Conservation (phyloP, 2,797 vertebrate genomes). For the Cheirogaleus major region DNA sequence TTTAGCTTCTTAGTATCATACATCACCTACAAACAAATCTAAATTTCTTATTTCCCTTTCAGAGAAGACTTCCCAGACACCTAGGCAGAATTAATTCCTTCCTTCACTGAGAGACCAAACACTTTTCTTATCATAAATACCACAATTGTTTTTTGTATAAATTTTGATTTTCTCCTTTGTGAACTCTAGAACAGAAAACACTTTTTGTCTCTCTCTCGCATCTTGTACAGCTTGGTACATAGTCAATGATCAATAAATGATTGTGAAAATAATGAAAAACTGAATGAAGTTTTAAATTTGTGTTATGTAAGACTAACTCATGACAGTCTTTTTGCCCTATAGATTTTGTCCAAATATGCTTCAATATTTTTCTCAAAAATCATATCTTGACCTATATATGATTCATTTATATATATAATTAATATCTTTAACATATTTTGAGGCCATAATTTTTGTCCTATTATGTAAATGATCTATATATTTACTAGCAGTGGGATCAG, state of each 20-base stretch:
- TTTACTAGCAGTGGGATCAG: background rate
- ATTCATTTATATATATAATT: background rate
- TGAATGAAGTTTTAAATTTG: background rate
- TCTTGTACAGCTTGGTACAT: background rate
- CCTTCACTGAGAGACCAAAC: background rate
- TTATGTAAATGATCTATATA: background rate
- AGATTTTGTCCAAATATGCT: background rate
- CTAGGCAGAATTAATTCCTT: background rate
- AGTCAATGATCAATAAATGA: background rate
- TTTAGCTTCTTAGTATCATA: background rate
- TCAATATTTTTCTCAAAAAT: background rate
- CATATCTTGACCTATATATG: background rate
- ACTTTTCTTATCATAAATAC: background rate
- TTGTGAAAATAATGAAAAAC: background rate
- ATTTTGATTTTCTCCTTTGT: background rate
- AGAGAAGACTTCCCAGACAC: background rate
- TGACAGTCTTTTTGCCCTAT: background rate
- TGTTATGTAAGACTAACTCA: background rate
- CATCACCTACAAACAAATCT: background rate
- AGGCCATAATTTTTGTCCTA: background rate
- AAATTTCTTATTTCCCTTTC: background rate
- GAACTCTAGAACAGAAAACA: background rate
- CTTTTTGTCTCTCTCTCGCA: background rate
- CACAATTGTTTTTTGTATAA: background rate
- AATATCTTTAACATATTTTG: background rate